These are phyloP conservation scores for Drosophila anomalipes DNA, from an alignment of 2,888 invertebrate genomes.

Conservation along the genomic window DNA sequence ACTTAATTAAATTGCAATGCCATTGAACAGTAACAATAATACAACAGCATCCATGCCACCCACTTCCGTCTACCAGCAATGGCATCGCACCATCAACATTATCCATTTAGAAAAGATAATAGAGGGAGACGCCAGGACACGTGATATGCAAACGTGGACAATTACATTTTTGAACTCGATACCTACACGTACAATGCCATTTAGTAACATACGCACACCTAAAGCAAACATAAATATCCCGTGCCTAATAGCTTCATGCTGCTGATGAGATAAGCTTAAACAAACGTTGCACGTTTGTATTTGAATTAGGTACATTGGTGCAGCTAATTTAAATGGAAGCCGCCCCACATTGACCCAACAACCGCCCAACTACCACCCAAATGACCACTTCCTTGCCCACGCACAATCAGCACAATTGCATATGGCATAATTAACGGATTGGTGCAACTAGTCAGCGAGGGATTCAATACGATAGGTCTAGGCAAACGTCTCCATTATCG, in stretches of 20 bases:
- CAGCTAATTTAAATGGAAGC: constrained; percentile 51
- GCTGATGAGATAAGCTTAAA: constrained; percentile 55
- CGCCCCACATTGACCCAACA: constrained; percentile 3
- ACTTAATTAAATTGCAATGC: constrained; percentile 79
- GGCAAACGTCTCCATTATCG: constrained; percentile 66
- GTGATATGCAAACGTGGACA: constrained; percentile 74
- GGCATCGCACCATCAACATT: constrained; percentile 16
- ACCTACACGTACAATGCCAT: constrained; percentile 14
- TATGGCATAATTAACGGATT: constrained; percentile 69
- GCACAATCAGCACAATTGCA: constrained; percentile 56
- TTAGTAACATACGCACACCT: not conserved
- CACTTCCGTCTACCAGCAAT: constrained; percentile 1
- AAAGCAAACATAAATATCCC: constrained; percentile 30
- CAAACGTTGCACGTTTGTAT: constrained; percentile 48
- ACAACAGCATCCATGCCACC: not conserved
- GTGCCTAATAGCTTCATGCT: constrained; percentile 62
- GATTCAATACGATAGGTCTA: constrained; percentile 41
- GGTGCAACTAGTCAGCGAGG: constrained; percentile 48
- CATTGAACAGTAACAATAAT: constrained; percentile 24
- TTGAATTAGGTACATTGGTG: constrained; percentile 48
- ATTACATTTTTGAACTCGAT: constrained; percentile 68
- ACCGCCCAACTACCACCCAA: not conserved
- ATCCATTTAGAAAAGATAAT: constrained; percentile 53
- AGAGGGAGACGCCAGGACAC: constrained; percentile 42
- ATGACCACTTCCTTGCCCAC: not conserved